Conservation (phyloP, 2,797 vertebrate species). For the Sebastes iracundus region DNA sequence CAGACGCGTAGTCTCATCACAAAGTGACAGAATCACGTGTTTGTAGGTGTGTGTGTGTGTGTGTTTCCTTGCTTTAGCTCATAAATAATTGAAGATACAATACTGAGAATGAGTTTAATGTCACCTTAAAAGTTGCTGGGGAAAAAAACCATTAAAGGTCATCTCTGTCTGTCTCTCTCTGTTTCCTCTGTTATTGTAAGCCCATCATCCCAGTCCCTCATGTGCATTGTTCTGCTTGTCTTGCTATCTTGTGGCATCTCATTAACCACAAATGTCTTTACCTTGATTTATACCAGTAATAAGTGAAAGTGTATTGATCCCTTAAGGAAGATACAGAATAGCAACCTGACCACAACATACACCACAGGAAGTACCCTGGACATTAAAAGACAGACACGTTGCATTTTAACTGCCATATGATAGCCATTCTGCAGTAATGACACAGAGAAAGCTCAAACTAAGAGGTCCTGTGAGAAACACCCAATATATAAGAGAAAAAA, state of each 20-base stretch:
- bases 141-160: slow-evolving; percentile 10
- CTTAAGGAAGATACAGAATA: slow-evolving; percentile 13
- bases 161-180: background rate
- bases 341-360: background rate
- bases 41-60: background rate
- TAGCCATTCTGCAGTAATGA: background rate
- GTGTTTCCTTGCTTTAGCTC: background rate
- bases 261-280: slow-evolving; percentile 35
- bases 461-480: background rate
- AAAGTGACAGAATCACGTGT: background rate
- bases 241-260: slow-evolving; percentile 28
- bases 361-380: background rate
- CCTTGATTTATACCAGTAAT: slow-evolving; percentile 54
- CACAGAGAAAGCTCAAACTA: background rate
- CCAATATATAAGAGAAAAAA: background rate
- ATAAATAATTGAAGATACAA: slow-evolving; percentile 5
- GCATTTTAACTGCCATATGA: background rate
- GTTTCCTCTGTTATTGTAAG: background rate
- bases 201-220: slow-evolving; percentile 11
- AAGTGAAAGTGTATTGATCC: slow-evolving; percentile 50
- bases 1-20: background rate
- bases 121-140: background rate
- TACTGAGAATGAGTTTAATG: slow-evolving; percentile 15
- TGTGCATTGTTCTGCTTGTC: slow-evolving; percentile 39
- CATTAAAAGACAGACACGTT: background rate